phyloP scores from a whole-genome alignment of 2,888 invertebrate species.

The Xestoiulus laeticollis region DNA sequence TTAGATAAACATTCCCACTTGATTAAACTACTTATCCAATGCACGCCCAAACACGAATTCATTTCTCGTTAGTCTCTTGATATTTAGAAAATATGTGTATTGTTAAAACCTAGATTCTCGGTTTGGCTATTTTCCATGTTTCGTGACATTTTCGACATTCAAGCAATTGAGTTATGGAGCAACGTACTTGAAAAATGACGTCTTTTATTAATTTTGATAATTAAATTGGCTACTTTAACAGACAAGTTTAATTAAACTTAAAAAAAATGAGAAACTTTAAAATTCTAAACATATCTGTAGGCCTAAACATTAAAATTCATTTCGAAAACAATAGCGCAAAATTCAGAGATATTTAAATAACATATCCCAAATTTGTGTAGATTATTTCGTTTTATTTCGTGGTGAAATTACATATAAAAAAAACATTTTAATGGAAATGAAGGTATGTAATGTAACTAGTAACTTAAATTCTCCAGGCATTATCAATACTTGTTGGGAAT shows the following conservation, averaged over 20 bases:
- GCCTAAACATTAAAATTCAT: not conserved
- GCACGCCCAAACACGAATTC: not conserved
- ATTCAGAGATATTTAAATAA: too few relatives aligned
- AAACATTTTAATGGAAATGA: too few relatives aligned
- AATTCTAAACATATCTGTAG: too few relatives aligned
- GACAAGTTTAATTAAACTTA: not conserved
- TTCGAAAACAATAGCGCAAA: too few relatives aligned
- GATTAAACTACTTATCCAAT: not conserved
- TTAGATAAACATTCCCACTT: not conserved
- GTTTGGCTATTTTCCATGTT: not conserved
- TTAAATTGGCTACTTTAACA: not conserved
- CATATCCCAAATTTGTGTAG: too few relatives aligned
- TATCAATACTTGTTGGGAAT: too few relatives aligned
- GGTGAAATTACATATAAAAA: too few relatives aligned
- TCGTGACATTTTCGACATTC: slow-evolving; percentile 4
- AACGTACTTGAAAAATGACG: not conserved
- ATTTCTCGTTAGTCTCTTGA: not conserved
- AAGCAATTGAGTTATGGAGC: not conserved
- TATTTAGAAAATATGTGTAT: not conserved
- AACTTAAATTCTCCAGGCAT: too few relatives aligned
- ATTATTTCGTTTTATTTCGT: too few relatives aligned
- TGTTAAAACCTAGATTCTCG: not conserved
- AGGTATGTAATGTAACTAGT: too few relatives aligned
- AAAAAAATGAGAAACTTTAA: too few relatives aligned
- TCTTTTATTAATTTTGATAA: not conserved